phyloP scores from a whole-genome alignment of 1,140 invertebrate species.

The Ruditapes philippinarum region DNA sequence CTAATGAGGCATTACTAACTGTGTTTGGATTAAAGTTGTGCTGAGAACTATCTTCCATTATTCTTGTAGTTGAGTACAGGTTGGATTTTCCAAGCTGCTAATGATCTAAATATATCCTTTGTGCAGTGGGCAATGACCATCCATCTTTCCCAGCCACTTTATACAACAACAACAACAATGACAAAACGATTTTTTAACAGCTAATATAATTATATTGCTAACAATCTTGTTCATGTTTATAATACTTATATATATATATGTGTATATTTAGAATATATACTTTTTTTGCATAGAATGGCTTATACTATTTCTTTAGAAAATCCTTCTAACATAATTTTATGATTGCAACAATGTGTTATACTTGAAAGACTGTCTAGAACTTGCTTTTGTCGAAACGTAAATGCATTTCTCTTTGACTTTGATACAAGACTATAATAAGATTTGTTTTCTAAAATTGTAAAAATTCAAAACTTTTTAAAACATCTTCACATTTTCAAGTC shows the following conservation, averaged over 20 bases:
- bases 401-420: too few relatives aligned
- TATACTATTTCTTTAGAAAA: too few relatives aligned
- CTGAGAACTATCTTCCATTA: constrained; percentile 47
- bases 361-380: too few relatives aligned
- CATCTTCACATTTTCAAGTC: too few relatives aligned
- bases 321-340: too few relatives aligned
- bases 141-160: neutral
- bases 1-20: constrained; percentile 69
- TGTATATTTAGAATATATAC: neutral
- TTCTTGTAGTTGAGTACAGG: constrained; percentile 11
- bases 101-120: neutral
- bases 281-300: neutral
- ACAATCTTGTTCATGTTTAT: constrained; percentile 14
- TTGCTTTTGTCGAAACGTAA: too few relatives aligned
- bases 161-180: too few relatives aligned
- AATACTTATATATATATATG: neutral
- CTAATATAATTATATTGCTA: constrained; percentile 8
- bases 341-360: too few relatives aligned
- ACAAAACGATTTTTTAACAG: neutral
- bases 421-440: too few relatives aligned
- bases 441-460: too few relatives aligned
- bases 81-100: constrained; percentile 37
- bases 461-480: too few relatives aligned
- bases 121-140: constrained; percentile 4
- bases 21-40: constrained; percentile 68